These are phyloP conservation scores for Heteromormyrus szaboi DNA, from an alignment of 2,797 vertebrate genomes.

Conservation along the genomic window DNA sequence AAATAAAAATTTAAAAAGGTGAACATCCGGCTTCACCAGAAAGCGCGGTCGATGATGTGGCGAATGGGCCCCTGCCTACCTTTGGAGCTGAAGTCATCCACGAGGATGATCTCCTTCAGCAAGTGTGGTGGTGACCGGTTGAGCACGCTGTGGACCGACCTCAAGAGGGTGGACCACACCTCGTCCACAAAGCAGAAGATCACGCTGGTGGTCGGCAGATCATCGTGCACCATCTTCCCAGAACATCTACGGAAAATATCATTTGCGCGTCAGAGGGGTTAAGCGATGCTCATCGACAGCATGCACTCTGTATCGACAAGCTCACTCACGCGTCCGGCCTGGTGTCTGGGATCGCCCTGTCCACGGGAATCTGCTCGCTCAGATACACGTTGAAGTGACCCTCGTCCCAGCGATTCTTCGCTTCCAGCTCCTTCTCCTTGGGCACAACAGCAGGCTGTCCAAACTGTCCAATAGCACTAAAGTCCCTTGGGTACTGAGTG, in stretches of 20 bases:
- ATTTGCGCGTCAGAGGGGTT: not conserved
- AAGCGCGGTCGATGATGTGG: not conserved
- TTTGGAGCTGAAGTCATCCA: conserved; percentile 92
- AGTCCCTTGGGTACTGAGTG: conserved; percentile 70
- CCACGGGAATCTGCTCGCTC: conserved; percentile 87
- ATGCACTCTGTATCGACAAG: not conserved
- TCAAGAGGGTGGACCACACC: conserved; percentile 90
- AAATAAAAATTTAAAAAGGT: not conserved
- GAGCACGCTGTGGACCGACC: conserved; percentile 89
- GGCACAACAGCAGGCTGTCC: conserved; percentile 66
- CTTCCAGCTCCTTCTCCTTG: conserved; percentile 62
- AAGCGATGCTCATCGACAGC: not conserved
- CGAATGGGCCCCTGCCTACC: conserved; percentile 51
- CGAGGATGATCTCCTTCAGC: conserved; percentile 84
- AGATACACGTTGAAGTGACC: conserved; percentile 93
- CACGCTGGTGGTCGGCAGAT: conserved; percentile 79
- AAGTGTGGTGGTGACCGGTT: conserved; percentile 82
- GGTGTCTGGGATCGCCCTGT: conserved; percentile 83
- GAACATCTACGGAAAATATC: conserved; percentile 66
- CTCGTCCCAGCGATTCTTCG: conserved; percentile 80
- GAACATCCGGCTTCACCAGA: not conserved
- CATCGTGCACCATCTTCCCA: conserved; percentile 67
- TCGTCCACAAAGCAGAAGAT: conserved; percentile 98
- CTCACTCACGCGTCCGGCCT: conserved; percentile 77
- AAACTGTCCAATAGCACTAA: conserved; percentile 77